phyloP scores from a whole-genome alignment of 2,113 vertebrate genomes.

The Axis porcinus region DNA sequence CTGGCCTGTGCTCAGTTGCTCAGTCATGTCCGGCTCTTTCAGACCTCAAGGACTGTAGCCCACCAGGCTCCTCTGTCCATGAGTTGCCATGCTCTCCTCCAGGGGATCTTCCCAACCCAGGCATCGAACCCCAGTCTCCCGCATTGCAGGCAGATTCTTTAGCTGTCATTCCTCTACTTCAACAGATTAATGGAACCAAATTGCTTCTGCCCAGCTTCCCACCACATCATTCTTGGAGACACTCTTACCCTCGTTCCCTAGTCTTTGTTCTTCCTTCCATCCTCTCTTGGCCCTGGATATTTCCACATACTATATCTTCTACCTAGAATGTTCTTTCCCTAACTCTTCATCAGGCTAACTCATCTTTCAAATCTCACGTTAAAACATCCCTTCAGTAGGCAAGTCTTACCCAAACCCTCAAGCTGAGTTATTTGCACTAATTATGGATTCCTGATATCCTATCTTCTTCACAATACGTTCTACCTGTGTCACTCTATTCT shows the following conservation, averaged over 20 bases:
- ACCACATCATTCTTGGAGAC: background rate
- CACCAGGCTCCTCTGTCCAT: background rate
- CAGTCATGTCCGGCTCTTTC: background rate
- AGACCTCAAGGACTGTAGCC: background rate
- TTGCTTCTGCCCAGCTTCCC: background rate
- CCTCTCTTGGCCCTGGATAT: background rate
- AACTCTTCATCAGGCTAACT: background rate
- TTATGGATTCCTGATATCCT: background rate
- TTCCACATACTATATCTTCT: background rate
- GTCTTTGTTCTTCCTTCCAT: background rate
- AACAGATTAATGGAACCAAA: too few species aligned
- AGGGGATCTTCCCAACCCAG: background rate
- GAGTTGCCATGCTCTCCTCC: background rate
- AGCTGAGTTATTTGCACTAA: background rate
- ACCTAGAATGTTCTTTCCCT: background rate
- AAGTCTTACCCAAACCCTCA: background rate
- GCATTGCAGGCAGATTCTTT: background rate
- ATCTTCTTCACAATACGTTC: background rate
- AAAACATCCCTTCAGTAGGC: background rate
- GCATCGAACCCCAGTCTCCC: background rate
- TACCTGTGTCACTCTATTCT: background rate
- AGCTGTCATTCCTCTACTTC: background rate
- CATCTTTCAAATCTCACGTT: background rate
- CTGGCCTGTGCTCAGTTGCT: background rate
- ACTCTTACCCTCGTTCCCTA: background rate